Base-by-base conservation (phyloP, 2,113 vertebrate genomes). In the Protobothrops mucrosquamatus region DNA sequence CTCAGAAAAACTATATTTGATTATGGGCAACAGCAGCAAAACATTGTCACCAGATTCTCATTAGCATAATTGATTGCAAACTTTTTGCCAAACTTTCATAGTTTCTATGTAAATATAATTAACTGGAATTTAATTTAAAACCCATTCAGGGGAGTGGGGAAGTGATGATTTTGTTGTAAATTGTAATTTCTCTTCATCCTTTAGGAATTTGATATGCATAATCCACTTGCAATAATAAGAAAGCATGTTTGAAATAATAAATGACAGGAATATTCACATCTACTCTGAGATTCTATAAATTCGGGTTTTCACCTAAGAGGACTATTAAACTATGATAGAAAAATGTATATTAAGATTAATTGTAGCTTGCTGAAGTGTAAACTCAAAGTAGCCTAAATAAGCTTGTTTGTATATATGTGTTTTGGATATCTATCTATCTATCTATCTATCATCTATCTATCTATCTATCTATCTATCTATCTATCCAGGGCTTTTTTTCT, bases 1-100 rank as follows among this genome's bases (percentile, higher is more conserved):
- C 94, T 95, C 29, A 88, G 34, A 85, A 91, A 94, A 94, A 11
- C 8, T 55, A n/a, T 59, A 20, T 87, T 46, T 93, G 24, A 43
- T 6, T 48, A 89, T 90, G 54, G n/a, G 7, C 7, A 51, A 26
- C 34, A 29, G 6, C 23, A 12, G 57, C 57, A 9, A 39, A 54
- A 0, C 43, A n/a, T 94, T 93, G 87, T 23, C 87, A 26, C n/a
- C 89, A 55, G 15, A 55, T 94, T 64, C 74, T 92, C 94, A 88
- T 92, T 0, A 0, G 22, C 29, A 94, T 12, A 90, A 89, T 34
- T 92, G 34, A 91, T 94, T 94, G 87, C 12, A 89, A 89, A 0
- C 56, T 52, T 87, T 22, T 22, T 20, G 93, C 91, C 87, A 92
- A 57, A 64, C 23, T 48, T 85, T 93, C n/a, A 24, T 61, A n/a